A percentile compares a stretch with the other conserved stretches of the same genome.
Evolutionary conservation across 2,888 invertebrate species (phyloP).

Genomic region (Barypeithes pellucidus): DNA sequence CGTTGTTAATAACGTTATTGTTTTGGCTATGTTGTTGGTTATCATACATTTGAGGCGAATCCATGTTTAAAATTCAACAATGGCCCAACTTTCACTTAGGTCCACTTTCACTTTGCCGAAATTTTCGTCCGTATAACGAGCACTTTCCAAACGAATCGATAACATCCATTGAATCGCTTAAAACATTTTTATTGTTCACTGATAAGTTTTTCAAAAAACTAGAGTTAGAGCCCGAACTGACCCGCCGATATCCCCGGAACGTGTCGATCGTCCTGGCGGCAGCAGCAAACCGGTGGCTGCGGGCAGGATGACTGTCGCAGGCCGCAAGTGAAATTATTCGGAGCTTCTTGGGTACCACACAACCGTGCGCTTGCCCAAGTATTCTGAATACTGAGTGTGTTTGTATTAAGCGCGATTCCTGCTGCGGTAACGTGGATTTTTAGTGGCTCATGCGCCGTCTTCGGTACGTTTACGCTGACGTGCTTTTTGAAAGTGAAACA

Average conservation of each 20-base stretch:
- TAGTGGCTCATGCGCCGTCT: slow-evolving; percentile 31
- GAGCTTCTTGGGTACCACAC: slow-evolving; percentile 69
- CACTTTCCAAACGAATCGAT: slow-evolving; percentile 41
- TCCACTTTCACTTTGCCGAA: slow-evolving; percentile 65
- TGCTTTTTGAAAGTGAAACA: slow-evolving; percentile 72
- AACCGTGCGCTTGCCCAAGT: slow-evolving; percentile 70
- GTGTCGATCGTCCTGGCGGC: slow-evolving; percentile 6
- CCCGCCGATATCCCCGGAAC: slow-evolving; percentile 14
- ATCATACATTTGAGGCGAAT: slow-evolving; percentile 92
- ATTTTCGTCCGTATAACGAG: slow-evolving; percentile 50
- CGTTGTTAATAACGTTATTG: slow-evolving; percentile 77
- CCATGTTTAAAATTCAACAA: slow-evolving; percentile 73
- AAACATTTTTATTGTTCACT: slow-evolving; percentile 30
- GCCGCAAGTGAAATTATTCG: slow-evolving; percentile 34
- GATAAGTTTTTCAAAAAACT: slow-evolving; percentile 4
- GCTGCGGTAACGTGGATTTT: slow-evolving; percentile 30
- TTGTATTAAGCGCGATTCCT: slow-evolving; percentile 41
- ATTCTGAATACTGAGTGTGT: slow-evolving; percentile 67
- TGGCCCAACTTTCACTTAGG: slow-evolving; percentile 64
- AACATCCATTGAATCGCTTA: slow-evolving; percentile 19
- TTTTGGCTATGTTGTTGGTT: slow-evolving; percentile 75
- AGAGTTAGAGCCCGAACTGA: slow-evolving; percentile 18
- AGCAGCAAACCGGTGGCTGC: slow-evolving; percentile 34
- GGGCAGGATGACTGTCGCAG: slow-evolving; percentile 49
- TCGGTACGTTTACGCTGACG: slow-evolving; percentile 61